Percentiles rank a stretch among this genome's conserved stretches.
phyloP scores from a whole-genome alignment of 2,797 vertebrate genomes.

The Cercopithecus diana region DNA sequence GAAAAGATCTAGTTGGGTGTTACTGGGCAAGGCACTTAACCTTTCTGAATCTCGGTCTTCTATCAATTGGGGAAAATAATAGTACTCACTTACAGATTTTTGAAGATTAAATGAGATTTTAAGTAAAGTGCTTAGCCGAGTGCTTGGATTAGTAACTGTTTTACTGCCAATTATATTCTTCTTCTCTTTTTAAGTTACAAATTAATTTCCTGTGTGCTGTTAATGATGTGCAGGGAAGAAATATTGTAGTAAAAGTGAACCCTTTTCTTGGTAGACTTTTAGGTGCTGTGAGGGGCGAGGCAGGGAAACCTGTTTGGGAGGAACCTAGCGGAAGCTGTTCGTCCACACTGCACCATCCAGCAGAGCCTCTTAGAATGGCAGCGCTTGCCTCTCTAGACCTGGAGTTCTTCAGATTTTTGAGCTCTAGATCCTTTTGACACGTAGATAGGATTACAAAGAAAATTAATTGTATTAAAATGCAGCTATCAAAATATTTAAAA shows the following conservation, averaged over 20 bases:
- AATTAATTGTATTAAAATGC: background rate
- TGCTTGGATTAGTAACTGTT: background rate
- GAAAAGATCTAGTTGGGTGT: background rate
- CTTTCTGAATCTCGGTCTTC: background rate
- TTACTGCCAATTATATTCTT: background rate
- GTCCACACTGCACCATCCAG: fast-evolving
- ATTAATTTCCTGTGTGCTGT: background rate
- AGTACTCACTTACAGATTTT: background rate
- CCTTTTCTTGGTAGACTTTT: background rate
- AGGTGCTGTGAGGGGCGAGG: background rate
- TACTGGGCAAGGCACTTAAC: background rate
- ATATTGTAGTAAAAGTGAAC: background rate
- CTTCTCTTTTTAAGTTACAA: background rate
- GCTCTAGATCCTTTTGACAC: background rate
- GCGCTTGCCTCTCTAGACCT: background rate
- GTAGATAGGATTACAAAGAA: background rate
- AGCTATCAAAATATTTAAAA: constrained; percentile 41
- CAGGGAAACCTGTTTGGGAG: background rate
- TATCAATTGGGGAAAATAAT: background rate
- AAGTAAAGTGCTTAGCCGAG: background rate
- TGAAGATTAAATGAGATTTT: constrained; percentile 25
- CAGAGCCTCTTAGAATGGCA: background rate
- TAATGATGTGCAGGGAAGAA: background rate
- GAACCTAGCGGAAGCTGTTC: background rate
- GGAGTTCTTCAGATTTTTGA: background rate